Percentiles rank a stretch among this genome's conserved stretches.
phyloP scores from a whole-genome alignment of 35 echinoderm and acorn worm genomes.

The Apostichopus japonicus region DNA sequence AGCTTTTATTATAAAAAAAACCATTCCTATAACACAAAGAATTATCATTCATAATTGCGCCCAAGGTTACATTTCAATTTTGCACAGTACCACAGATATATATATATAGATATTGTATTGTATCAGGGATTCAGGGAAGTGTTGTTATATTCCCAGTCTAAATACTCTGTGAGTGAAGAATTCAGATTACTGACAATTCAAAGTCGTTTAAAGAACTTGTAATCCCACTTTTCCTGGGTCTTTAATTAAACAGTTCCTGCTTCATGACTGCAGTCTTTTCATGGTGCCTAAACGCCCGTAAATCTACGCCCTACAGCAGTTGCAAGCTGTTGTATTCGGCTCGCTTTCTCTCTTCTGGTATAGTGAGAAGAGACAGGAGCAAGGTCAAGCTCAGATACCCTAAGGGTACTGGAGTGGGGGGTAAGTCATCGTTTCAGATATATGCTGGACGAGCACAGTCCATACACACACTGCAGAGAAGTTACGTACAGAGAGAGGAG shows the following conservation, averaged over 20 bases:
- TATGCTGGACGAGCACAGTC: too few relatives aligned
- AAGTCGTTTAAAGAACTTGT: not conserved
- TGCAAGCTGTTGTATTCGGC: not conserved
- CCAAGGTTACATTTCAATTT: not conserved
- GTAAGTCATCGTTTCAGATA: not conserved
- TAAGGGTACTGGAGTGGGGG: not conserved
- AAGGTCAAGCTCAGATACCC: slow-evolving; percentile 34
- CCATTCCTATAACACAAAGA: not conserved
- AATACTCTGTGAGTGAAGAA: too few relatives aligned
- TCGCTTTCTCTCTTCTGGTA: not conserved
- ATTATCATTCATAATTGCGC: not conserved
- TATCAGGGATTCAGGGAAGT: too few relatives aligned
- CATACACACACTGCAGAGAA: not conserved
- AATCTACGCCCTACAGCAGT: not conserved
- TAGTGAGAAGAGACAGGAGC: not conserved
- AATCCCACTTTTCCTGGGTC: slow-evolving; percentile 17
- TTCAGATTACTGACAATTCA: not conserved
- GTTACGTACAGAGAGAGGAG: not conserved
- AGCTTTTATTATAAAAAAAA: not conserved
- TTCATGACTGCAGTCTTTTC: not conserved
- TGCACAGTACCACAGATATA: not conserved
- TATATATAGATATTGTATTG: not conserved
- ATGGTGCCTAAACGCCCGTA: not conserved
- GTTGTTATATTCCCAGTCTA: too few relatives aligned
- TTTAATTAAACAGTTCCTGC: slow-evolving; percentile 48